Base-by-base conservation (phyloP, 2,888 invertebrate genomes). In the Stenichneumon culpator region DNA sequence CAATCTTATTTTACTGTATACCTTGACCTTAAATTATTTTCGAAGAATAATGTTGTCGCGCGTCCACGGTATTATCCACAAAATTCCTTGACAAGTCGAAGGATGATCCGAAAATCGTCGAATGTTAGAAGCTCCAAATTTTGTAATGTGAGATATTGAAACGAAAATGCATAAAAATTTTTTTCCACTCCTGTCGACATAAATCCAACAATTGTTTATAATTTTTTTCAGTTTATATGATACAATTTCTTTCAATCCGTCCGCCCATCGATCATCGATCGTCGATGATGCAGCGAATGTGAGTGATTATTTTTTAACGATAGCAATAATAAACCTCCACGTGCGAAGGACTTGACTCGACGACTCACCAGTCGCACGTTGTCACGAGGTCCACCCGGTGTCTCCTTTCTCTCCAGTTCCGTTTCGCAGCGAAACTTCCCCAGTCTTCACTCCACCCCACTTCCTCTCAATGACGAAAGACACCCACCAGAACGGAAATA, bases 341-440 rank as follows among this genome's bases (percentile, higher is more conserved):
- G 70, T 69, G 80, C 32, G 44, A 36, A 52, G 16, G 52, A 65
- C 22, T 50, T 22, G 39, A 47, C n/a, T 68, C 25, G 57, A 47
- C 50, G 77, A 86, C 86, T 86, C 72, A 86, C 86, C 86, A 80
- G 72, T 82, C 82, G 65, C 82, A 80, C 74, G 52, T 44, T 60
- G 47, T 70, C 72, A 60, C 74, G 72, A 52, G 65, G 47, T 36
- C 44, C 39, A 25, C 57, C 47, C 65, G 78, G 57, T 72, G 22
- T 69, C 73, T 16, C 57, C 65, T 69, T 78, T 68, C 44, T 75
- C 65, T 70, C 47, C 36, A 28, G 60, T 73, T 60, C 47, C 69
- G 44, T 69, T 74, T 52, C 3, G 54, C 47, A 19, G 25, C 22
- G 47, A 70, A n/a, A 57, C 60, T 57, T 77, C 32, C 50, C 50